Evolutionary conservation across 2,113 vertebrate species (phyloP), one percentile per base, ranked within the genome.

Genomic region (Mohoua ochrocephala): DNA sequence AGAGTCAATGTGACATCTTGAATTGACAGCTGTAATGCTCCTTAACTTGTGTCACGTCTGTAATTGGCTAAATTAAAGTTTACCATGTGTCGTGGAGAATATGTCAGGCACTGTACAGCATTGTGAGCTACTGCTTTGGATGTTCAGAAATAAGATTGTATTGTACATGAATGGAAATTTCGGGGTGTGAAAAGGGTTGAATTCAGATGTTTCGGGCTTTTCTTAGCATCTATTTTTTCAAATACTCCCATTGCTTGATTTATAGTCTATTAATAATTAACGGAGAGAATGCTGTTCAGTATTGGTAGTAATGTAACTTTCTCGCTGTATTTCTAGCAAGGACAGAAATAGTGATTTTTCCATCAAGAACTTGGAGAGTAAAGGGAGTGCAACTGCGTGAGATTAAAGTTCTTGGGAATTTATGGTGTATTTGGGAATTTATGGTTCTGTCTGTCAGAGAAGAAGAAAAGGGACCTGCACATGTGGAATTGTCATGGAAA

Each of bases 1-100:
- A 53, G 67, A 90, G 76, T 75, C 49, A 74, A 63, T 63, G 68
- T 94, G 93, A 68, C 92, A 81, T 91, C 71, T 91, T 94, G 79
- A 86, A 81, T 81, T 86, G 90, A 74, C n/a, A 54, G 47, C 79
- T 93, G 56, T 82, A 78, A 91, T 57, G 44, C 60, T 89, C 47
- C 80, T 90, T 94, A 87, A 88, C 76, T 96, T 81, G 67, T 95
- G 77, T 80, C 84, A 50, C 2, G 57, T 76, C 63, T 77, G 44
- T 78, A 93, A 94, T 90, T 89, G 80, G 88, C 85, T 94, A 44
- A 88, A 94, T 89, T 93, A 91, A 90, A 91, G 76, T 90, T 84
- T 84, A 31, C 41, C 13, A 6, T 93, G 79, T 83, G 78, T 87
- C 79, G 24, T 41, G 28, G 49, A 60, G 79, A 75, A 52, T 59